A percentile compares a stretch with the other conserved stretches of the same genome.
Evolutionary conservation across 2,888 invertebrate genomes (phyloP).

Genomic region (Noctua pronuba): DNA sequence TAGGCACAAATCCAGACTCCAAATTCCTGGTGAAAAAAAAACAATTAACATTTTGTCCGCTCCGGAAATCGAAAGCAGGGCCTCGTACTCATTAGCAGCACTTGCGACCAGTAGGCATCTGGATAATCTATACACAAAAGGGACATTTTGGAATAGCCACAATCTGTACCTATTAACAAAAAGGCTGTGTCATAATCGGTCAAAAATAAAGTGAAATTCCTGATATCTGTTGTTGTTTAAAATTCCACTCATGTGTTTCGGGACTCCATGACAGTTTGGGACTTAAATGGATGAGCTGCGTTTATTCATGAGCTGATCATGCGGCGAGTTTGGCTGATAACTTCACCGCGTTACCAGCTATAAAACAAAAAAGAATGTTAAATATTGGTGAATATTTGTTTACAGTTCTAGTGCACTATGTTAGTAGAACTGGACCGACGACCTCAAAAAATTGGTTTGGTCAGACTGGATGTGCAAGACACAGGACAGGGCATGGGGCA

Average conservation of each 20-base stretch:
- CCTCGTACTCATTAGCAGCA: background rate
- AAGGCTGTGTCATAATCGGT: slow-evolving; percentile 13
- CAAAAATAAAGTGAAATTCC: slow-evolving; percentile 6
- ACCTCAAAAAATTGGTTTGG: background rate
- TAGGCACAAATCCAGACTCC: background rate
- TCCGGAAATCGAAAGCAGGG: background rate
- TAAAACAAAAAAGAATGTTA: background rate
- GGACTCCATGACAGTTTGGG: background rate
- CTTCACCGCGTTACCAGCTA: background rate
- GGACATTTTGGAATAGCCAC: background rate
- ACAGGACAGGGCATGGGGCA: background rate
- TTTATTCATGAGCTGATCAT: background rate
- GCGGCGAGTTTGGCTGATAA: background rate
- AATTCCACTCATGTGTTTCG: background rate
- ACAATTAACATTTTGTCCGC: background rate
- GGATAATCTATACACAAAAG: background rate
- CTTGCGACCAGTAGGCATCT: background rate
- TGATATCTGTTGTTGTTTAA: background rate
- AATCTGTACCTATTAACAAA: background rate
- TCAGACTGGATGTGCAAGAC: background rate
- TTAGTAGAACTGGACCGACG: background rate
- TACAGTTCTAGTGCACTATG: background rate
- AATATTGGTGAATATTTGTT: background rate
- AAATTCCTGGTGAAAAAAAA: background rate
- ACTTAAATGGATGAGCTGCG: slow-evolving; percentile 8